phyloP scores from a whole-genome alignment of 2,113 vertebrate genomes.

The Lagopus leucura region DNA sequence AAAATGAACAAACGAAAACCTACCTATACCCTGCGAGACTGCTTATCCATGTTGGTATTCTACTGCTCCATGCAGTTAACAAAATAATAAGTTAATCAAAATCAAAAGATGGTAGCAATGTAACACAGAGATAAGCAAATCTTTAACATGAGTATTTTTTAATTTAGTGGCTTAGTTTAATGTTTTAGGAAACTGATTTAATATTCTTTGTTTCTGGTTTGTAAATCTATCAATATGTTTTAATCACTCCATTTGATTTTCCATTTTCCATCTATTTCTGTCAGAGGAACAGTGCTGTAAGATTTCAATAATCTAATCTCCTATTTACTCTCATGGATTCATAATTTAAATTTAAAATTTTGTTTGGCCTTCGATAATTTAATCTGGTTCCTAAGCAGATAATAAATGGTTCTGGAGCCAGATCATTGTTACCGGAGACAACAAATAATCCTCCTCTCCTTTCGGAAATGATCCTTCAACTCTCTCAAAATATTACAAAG shows the following conservation, averaged over 20 bases:
- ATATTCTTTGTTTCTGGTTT: conserved; percentile 14
- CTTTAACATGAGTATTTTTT: conserved; percentile 6
- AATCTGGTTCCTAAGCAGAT: conserved; percentile 5
- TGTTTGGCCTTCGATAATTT: conserved; percentile 13
- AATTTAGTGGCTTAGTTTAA: conserved; percentile 12
- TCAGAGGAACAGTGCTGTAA: neutral
- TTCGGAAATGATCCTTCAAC: neutral
- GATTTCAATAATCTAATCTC: conserved; percentile 31
- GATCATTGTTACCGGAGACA: neutral
- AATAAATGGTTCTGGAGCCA: neutral
- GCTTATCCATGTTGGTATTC: neutral
- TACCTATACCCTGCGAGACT: neutral
- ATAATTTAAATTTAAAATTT: conserved; percentile 37
- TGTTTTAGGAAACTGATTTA: conserved; percentile 4
- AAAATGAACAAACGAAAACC: neutral
- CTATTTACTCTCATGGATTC: neutral
- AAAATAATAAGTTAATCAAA: neutral
- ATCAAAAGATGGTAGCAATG: neutral
- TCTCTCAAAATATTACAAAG: neutral
- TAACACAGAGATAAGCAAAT: neutral
- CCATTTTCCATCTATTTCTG: conserved; percentile 4
- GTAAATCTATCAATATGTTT: neutral
- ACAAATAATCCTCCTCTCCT: neutral
- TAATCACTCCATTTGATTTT: conserved; percentile 29
- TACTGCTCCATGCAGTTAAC: neutral